Conservation (phyloP, 2,797 vertebrate species). For the Uromys caudimaculatus region DNA sequence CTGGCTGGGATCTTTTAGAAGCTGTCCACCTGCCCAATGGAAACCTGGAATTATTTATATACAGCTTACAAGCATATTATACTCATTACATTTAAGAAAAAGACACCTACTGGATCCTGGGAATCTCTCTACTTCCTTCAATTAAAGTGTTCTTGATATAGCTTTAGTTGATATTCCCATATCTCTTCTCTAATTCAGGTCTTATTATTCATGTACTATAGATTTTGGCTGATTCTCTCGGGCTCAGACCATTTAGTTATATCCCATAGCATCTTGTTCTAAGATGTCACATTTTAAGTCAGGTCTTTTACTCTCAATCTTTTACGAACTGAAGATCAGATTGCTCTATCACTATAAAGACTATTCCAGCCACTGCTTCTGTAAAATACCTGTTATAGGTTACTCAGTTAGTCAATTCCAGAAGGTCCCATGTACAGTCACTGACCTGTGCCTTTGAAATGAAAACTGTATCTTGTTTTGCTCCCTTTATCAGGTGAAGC, state of each 20-base stretch:
- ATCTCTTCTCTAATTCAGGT: not conserved
- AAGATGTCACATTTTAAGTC: not conserved
- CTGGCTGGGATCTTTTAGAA: not conserved
- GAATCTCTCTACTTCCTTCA: not conserved
- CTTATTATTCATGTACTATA: not conserved
- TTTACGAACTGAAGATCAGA: not conserved
- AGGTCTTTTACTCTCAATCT: not conserved
- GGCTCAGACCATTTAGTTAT: not conserved
- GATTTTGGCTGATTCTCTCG: not conserved
- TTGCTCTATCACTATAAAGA: not conserved
- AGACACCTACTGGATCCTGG: not conserved
- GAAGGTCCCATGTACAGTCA: not conserved
- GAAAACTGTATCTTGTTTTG: not conserved
- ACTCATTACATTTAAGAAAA: constrained; percentile 40
- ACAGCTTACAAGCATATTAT: not conserved
- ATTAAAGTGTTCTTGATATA: not conserved
- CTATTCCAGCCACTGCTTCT: not conserved
- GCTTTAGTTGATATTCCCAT: not conserved
- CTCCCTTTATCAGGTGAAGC: not conserved
- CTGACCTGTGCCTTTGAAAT: not conserved
- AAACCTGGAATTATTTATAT: not conserved
- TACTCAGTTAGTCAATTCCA: not conserved
- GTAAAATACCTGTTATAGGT: not conserved
- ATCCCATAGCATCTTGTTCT: not conserved
- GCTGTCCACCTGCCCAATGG: not conserved